Evolutionary conservation across 2,113 vertebrate species (phyloP).

Genomic region (Panthera tigris): DNA sequence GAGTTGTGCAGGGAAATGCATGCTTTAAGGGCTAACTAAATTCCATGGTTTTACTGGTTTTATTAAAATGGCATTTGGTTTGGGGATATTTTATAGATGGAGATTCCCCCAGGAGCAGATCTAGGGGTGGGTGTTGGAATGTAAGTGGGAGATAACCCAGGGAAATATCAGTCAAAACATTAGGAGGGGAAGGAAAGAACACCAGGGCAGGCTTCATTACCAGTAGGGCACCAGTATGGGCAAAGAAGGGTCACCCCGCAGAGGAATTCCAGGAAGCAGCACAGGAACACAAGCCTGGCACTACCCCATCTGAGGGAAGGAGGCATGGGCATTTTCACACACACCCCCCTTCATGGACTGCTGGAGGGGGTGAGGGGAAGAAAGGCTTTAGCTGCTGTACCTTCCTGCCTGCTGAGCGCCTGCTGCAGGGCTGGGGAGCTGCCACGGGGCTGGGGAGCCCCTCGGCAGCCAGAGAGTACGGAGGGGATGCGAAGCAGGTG

Average conservation of each 20-base stretch:
- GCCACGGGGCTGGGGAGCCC: too few species aligned
- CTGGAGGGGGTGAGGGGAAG: neutral
- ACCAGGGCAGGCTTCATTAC: neutral
- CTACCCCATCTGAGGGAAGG: neutral
- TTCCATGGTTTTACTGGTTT: slow-evolving; percentile 26
- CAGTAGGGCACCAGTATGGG: neutral
- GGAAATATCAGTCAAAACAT: neutral
- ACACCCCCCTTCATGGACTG: neutral
- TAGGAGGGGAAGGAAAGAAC: neutral
- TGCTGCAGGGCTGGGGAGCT: neutral
- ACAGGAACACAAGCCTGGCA: neutral
- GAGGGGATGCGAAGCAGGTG: too few species aligned
- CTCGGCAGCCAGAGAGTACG: neutral
- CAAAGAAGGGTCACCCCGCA: neutral
- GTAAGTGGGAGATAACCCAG: neutral
- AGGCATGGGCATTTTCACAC: neutral
- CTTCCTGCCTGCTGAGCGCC: neutral
- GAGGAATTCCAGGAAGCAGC: neutral
- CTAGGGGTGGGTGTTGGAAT: neutral
- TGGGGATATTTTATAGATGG: slow-evolving; percentile 1
- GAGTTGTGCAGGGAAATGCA: neutral
- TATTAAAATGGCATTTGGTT: slow-evolving; percentile 4
- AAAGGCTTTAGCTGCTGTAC: neutral
- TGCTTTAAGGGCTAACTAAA: slow-evolving; percentile 28
- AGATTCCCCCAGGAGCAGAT: neutral